Evolutionary conservation across 2,888 invertebrate genomes (phyloP).

Genomic region (Diplazon laetatorius): DNA sequence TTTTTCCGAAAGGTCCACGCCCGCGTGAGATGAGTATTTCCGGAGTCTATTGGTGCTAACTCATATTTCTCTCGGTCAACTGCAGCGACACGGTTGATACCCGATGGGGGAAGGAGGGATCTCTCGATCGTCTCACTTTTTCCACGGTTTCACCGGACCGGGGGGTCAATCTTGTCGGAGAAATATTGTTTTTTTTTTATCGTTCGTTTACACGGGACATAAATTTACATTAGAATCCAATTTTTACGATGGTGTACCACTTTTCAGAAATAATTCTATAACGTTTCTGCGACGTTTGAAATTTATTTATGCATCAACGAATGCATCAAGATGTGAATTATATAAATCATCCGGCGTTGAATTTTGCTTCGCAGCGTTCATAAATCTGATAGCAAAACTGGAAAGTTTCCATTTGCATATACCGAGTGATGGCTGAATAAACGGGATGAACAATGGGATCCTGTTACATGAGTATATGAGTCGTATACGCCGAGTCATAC

Average conservation of each 20-base stretch:
- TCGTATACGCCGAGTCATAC: background rate
- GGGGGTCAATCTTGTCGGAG: no score
- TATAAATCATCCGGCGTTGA: background rate
- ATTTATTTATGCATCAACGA: no score
- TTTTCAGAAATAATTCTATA: background rate
- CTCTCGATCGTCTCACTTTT: no score
- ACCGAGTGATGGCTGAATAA: background rate
- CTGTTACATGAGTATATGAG: no score
- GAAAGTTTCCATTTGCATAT: constrained; percentile 4
- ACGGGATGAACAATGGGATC: background rate
- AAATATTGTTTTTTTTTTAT: no score
- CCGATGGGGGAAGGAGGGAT: background rate
- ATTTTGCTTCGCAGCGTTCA: background rate
- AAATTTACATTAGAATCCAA: background rate
- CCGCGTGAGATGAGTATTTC: constrained; percentile 57
- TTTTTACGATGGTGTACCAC: background rate
- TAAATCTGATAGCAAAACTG: background rate
- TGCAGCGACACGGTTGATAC: constrained; percentile 39
- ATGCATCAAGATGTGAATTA: no score
- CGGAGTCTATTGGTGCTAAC: constrained; percentile 49
- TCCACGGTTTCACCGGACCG: no score
- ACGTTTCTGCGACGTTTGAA: no score
- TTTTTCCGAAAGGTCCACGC: constrained; percentile 52
- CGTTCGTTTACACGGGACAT: background rate
- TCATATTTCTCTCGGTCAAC: constrained; percentile 57